Evolutionary conservation across 1,140 invertebrate species (phyloP), one percentile per base, ranked within the genome.

Genomic region (Harlomillsia oculata): DNA sequence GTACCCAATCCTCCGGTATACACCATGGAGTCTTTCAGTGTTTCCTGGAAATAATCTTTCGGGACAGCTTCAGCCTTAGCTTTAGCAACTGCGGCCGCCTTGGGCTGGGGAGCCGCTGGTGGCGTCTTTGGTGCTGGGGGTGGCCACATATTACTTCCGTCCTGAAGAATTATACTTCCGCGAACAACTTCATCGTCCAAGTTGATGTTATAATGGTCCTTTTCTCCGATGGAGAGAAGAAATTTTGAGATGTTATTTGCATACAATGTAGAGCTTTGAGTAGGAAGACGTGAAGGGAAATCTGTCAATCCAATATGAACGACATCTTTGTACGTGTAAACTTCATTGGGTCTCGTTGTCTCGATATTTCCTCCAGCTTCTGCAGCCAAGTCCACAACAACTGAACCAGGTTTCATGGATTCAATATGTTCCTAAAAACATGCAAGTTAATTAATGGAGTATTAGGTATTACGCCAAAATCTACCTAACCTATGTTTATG

Each of bases 161-260:
- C 72, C 32, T 80, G 69, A 13, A 88, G 70, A 49, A 93, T 77
- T 62, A 90, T 86, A 49, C 83, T 82, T 0, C 89, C 89, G 41
- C 88, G 74, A 1, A 88, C 82, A 26, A 93, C 89, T 72, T 93
- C 89, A 72, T 92, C 88, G 60, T 84, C 79, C 39, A 90, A 70
- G 72, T 90, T 82, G 37, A 91, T 80, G 67, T 83, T 70, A 69
- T 84, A 91, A 53, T 79, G 75, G 34, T 79, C 78, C 78, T 60
- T 63, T 39, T 65, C 61, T 51, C 80, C 86, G 51, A 92, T 82
- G 29, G 87, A 88, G 1, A 91, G 71, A 0, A 92, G 71, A 64
- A 92, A 83, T 68, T 91, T 92, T 11, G 85, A 86, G 59, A 94
- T 87, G 69, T 93, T 94, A 71, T 94, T 93, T 11, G 83, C 85